Evolutionary conservation across 2,797 vertebrate species (phyloP).

Genomic region (Mormyrus hasselquistii): DNA sequence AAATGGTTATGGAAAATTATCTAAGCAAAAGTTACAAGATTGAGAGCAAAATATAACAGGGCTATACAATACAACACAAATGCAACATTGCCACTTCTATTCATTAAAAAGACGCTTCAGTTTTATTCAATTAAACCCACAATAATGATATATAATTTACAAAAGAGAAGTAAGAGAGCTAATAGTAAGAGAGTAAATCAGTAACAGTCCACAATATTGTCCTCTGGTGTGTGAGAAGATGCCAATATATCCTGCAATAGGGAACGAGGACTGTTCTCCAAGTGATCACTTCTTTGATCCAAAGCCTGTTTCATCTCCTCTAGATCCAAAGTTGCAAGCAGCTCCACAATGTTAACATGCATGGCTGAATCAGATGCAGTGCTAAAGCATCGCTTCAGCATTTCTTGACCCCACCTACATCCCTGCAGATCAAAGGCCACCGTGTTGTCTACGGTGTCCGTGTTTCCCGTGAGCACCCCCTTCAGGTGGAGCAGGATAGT

Average conservation of each 20-base stretch:
- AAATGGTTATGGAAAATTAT: neutral
- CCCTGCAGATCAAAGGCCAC: slow-evolving; percentile 24
- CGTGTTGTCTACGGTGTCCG: neutral
- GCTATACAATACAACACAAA: no score
- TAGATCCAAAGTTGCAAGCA: slow-evolving; percentile 51
- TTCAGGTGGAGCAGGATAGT: slow-evolving; percentile 65
- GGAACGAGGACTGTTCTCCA: slow-evolving; percentile 64
- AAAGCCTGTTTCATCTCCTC: slow-evolving; percentile 45
- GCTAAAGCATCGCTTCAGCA: slow-evolving; percentile 8
- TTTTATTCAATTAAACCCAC: neutral
- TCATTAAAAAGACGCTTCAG: neutral
- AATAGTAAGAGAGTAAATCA: slow-evolving; percentile 29
- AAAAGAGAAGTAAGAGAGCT: neutral
- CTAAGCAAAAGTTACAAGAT: neutral
- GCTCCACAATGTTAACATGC: slow-evolving; percentile 24
- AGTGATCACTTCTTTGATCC: slow-evolving; percentile 59
- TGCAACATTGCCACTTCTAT: neutral
- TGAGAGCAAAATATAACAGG: neutral
- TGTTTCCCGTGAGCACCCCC: slow-evolving; percentile 30
- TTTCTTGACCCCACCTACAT: slow-evolving; percentile 31
- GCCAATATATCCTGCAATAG: slow-evolving; percentile 72
- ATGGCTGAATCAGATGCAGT: neutral
- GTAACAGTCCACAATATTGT: slow-evolving; percentile 70
- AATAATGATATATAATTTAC: neutral
- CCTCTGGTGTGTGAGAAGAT: slow-evolving; percentile 42